A percentile compares a stretch with the other conserved stretches of the same genome.
Evolutionary conservation across 2,888 invertebrate genomes (phyloP).

Genomic region (Spodoptera littoralis): DNA sequence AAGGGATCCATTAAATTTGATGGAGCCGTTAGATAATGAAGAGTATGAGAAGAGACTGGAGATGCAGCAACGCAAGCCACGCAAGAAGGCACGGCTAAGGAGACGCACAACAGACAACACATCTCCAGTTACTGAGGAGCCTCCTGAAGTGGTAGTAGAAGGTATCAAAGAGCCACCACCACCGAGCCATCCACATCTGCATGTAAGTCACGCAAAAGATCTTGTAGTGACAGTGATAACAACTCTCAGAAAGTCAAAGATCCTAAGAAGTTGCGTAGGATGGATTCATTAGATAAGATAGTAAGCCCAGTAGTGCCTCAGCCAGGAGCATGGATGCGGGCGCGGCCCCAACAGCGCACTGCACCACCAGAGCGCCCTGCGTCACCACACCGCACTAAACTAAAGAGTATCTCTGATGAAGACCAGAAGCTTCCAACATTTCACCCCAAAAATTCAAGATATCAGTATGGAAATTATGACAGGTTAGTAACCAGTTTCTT

Average conservation of each 20-base stretch:
- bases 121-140: slow-evolving; percentile 70
- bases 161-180: slow-evolving; percentile 79
- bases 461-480: slow-evolving; percentile 98
- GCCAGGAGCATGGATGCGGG: slow-evolving; percentile 94
- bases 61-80: slow-evolving; percentile 91
- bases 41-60: slow-evolving; percentile 94
- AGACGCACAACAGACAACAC: slow-evolving; percentile 84
- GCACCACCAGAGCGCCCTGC: slow-evolving; percentile 83
- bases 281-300: slow-evolving; percentile 95
- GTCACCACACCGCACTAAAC: slow-evolving; percentile 80
- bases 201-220: slow-evolving; percentile 83
- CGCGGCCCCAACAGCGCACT: slow-evolving; percentile 75
- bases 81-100: slow-evolving; percentile 90
- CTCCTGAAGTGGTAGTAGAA: slow-evolving; percentile 67
- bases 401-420: slow-evolving; percentile 74
- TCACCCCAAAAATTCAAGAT: slow-evolving; percentile 93
- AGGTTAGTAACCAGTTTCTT: slow-evolving; percentile 80
- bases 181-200: slow-evolving; percentile 80
- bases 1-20: slow-evolving; percentile 96
- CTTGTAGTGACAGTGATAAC: slow-evolving; percentile 88
- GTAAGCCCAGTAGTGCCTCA: slow-evolving; percentile 97
- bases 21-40: slow-evolving; percentile 93
- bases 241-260: slow-evolving; percentile 87
- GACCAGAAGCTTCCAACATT: slow-evolving; percentile 90
- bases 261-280: slow-evolving; percentile 89